Evolutionary conservation across 2,797 vertebrate genomes (phyloP).

Genomic region (Protonibea diacanthus): DNA sequence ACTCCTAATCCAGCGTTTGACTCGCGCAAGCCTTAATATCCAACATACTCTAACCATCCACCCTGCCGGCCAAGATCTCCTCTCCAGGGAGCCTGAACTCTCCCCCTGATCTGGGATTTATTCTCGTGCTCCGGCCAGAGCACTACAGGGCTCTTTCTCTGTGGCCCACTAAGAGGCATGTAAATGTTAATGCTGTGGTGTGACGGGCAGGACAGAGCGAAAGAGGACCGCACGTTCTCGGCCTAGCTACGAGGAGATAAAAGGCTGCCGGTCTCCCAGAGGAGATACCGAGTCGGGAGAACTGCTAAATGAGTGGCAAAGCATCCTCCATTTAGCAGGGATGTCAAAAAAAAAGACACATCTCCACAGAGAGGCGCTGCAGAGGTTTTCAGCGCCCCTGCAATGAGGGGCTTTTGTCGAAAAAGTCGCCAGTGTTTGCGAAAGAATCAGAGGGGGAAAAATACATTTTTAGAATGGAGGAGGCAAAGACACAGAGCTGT

Average conservation of each 20-base stretch:
- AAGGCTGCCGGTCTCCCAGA: slow-evolving; percentile 42
- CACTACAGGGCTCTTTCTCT: slow-evolving; percentile 48
- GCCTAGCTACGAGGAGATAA: slow-evolving; percentile 58
- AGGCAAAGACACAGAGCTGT: slow-evolving; percentile 52
- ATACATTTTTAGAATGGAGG: slow-evolving; percentile 27
- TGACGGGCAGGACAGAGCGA: slow-evolving; percentile 40
- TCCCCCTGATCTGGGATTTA: slow-evolving; percentile 66
- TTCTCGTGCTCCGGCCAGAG: slow-evolving; percentile 30
- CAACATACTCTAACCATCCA: slow-evolving; percentile 55
- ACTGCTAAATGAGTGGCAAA: slow-evolving; percentile 67
- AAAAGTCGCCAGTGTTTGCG: slow-evolving; percentile 55
- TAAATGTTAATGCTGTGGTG: slow-evolving; percentile 58
- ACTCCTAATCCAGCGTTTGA: slow-evolving; percentile 68
- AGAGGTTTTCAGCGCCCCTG: slow-evolving; percentile 51
- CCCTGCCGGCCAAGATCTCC: slow-evolving; percentile 50
- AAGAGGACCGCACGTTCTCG: slow-evolving; percentile 20
- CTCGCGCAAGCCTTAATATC: slow-evolving; percentile 64
- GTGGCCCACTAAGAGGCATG: slow-evolving; percentile 51
- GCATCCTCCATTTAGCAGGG: slow-evolving; percentile 63
- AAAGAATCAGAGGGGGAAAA: slow-evolving; percentile 48
- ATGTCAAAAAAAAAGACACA: slow-evolving; percentile 61
- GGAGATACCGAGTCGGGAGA: slow-evolving; percentile 38
- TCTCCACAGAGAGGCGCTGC: slow-evolving; percentile 47
- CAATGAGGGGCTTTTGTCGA: slow-evolving; percentile 53
- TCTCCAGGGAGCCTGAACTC: slow-evolving; percentile 57